Base-by-base conservation (phyloP, 2,113 vertebrate species). In the Cephalopholis sonnerati region DNA sequence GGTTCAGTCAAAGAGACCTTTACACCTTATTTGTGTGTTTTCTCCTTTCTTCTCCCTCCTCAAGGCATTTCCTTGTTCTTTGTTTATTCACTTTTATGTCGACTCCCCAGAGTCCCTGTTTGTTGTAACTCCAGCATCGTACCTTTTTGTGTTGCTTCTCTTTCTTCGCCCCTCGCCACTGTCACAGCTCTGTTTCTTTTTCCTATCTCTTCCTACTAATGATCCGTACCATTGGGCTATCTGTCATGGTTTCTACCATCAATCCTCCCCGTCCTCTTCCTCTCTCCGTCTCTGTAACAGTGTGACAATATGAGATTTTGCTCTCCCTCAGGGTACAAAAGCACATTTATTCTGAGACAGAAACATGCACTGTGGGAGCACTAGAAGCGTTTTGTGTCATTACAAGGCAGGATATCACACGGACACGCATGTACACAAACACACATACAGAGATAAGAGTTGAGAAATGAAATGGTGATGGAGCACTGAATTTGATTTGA, bases 1-100 rank as follows among this genome's bases (percentile, higher is more conserved):
- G 54, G 71, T 36, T 79, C 22, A 29, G 15, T 71, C 17, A 16
- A 18, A 27, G 46, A 75, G 86, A 90, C 84, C 88, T 90, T 89
- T 85, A 85, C 73, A 85, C 84, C 64, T 79, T 75, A 55, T 57
- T 75, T 53, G 61, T 58, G 10, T 50, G 39, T 57, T 76, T 76
- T 9, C 11, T 44, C 50, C n/a, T 46, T 54, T 69, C 20, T 27
- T 67, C 32, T 9, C 63, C 25, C 50, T 59, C 41, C 48, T 29
- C n/a, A 3, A 65, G 46, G 36, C 24, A 7, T 20, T 1, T 15
- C 25, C 67, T 20, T n/a, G 32, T 63, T 54, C 25, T 58, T 29
- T 22, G 29, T 29, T 61, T 16, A 6, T 24, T 48, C 64, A 25
- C 61, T 59, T 65, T 77, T 2, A 57, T 29, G 36, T 73, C 2